Evolutionary conservation across 1,140 invertebrate species (phyloP), one percentile per base, ranked within the genome.

Genomic region (Armadillidium nasatum): DNA sequence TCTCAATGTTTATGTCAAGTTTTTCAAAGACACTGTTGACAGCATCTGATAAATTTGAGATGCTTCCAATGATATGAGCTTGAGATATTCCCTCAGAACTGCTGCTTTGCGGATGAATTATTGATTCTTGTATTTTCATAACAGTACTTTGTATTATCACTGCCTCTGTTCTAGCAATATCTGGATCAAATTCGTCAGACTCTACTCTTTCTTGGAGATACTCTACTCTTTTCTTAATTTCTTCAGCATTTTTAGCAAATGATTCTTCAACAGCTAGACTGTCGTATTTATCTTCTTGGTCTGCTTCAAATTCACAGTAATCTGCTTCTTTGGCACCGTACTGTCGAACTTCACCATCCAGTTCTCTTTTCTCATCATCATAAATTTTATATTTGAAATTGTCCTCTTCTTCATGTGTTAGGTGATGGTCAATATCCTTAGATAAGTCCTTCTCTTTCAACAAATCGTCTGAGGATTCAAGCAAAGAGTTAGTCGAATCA

Each of bases 401-500:
- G 21, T 21, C 74, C 21, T 13, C 13, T 21, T 22, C 13, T 71
- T 73, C 72, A 60, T 60, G 50, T 60, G 3, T 60, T 60, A 19
- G 1, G 6, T 33, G 33, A 33, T 11, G 33, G 10, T 75, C 70
- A 44, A 45, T 74, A 72, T 73, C 67, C 76, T 23, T 73, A 72
- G 19, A 68, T 69, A 33, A 19, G 66, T 73, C 77, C 74, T 71
- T 76, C 72, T 60, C 50, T 19, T 60, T 60, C 50, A 60, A 60
- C 19, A 60, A 60, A 50, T 78, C 81, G 19, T 75, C 77, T 33
- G 72, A 46, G 45, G 79, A 77, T 69, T 76, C 75, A 21, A 77
- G 43, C 21, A 78, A 76, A 19, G 76, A 77, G 21, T 74, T 74
- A 66, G 75, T 76, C n/a, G 76, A 67, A 50, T 79, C 79, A 11